Conservation (phyloP, 2,888 invertebrate genomes). For the Lasioglossum pauxillum region DNA sequence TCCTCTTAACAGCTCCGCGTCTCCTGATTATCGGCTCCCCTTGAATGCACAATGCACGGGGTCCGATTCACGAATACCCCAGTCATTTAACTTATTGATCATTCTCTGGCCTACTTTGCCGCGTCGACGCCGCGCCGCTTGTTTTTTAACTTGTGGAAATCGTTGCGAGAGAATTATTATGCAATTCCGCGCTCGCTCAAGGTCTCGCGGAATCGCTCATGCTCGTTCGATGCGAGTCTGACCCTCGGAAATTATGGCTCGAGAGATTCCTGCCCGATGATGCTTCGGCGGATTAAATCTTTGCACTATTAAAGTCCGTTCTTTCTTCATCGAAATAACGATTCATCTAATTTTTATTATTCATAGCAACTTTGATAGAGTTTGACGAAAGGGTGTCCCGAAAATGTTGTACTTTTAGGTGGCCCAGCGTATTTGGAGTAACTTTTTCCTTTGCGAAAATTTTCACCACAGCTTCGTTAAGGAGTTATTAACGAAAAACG, state of each 20-base stretch:
- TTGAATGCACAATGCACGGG: constrained; percentile 46
- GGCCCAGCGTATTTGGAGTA: too few relatives aligned
- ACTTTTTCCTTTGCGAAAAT: too few relatives aligned
- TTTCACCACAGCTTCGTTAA: too few relatives aligned
- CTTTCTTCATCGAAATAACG: too few relatives aligned
- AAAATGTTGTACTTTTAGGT: too few relatives aligned
- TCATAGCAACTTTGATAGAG: too few relatives aligned
- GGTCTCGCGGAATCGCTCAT: background rate
- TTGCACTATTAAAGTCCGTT: too few relatives aligned
- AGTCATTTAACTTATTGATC: constrained; percentile 1
- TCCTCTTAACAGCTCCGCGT: constrained; percentile 22
- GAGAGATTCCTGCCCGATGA: background rate
- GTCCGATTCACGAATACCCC: constrained; percentile 1
- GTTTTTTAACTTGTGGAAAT: background rate
- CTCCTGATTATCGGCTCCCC: constrained; percentile 52
- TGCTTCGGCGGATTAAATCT: background rate
- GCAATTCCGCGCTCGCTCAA: background rate
- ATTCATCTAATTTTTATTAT: too few relatives aligned
- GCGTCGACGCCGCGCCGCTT: background rate
- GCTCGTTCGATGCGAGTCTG: background rate
- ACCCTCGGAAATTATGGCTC: background rate
- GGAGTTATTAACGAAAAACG: too few relatives aligned
- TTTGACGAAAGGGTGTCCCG: too few relatives aligned
- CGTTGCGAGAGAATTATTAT: background rate
- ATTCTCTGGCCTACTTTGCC: background rate